Percentiles rank a stretch among this genome's conserved stretches.
Conservation (phyloP, 2,888 invertebrate species). For the Anoplius nigerrimus region DNA sequence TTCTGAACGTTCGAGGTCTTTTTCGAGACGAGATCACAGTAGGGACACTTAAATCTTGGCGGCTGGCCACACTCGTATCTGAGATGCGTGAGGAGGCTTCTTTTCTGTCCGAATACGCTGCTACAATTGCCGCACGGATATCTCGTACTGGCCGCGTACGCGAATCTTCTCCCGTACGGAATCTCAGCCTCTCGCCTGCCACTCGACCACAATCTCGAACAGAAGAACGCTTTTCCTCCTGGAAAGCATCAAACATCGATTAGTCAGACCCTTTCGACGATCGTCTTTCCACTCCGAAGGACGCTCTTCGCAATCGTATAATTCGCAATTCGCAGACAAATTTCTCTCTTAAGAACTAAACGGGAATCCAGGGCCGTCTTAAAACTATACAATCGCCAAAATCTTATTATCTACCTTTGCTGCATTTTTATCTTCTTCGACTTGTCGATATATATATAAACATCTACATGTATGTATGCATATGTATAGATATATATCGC, state of each 20-base stretch:
- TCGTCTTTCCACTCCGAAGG: background rate
- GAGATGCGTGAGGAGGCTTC: conserved; percentile 60
- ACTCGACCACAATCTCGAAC: conserved; percentile 21
- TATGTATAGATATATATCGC: too few relatives aligned
- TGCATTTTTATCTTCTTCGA: too few relatives aligned
- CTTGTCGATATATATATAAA: too few relatives aligned
- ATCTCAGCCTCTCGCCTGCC: conserved; percentile 14
- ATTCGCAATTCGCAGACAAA: too few relatives aligned
- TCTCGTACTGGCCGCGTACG: conserved; percentile 1
- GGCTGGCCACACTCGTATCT: conserved; percentile 70
- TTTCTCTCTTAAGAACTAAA: too few relatives aligned
- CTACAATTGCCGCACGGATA: conserved; percentile 65
- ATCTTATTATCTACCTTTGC: too few relatives aligned
- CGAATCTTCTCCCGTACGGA: conserved; percentile 27
- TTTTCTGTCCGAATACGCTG: conserved; percentile 59
- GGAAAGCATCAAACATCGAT: background rate
- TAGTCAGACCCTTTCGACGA: background rate
- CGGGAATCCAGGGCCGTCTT: too few relatives aligned
- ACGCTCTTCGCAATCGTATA: too few relatives aligned
- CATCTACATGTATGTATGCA: too few relatives aligned
- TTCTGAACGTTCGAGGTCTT: conserved; percentile 64
- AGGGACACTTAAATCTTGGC: conserved; percentile 70
- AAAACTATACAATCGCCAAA: too few relatives aligned
- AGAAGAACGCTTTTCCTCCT: background rate
- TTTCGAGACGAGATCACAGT: conserved; percentile 65